Evolutionary conservation across 2,888 invertebrate species (phyloP).

Genomic region (Cataglyphis livida): DNA sequence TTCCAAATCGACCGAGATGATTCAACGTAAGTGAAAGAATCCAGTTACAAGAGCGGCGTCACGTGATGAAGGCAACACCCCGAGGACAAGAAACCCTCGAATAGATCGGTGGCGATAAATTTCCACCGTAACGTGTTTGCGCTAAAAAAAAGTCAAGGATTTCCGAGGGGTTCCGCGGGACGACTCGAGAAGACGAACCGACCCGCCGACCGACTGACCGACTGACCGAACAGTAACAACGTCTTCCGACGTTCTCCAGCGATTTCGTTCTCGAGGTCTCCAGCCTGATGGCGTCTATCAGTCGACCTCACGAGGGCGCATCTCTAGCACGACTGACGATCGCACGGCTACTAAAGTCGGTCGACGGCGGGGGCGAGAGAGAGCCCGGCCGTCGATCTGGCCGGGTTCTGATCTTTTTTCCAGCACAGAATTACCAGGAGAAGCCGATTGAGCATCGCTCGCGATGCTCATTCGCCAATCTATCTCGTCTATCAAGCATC

Average conservation of each 20-base stretch:
- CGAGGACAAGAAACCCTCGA: not conserved
- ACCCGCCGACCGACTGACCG: constrained; percentile 55
- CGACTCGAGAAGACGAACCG: constrained; percentile 30
- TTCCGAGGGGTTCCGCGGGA: not conserved
- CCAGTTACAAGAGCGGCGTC: constrained; percentile 12
- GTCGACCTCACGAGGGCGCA: constrained; percentile 80
- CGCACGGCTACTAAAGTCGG: constrained; percentile 62
- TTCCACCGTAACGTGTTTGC: not conserved
- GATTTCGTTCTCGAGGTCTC: constrained; percentile 48
- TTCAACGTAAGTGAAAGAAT: constrained; percentile 11
- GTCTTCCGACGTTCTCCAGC: constrained; percentile 56
- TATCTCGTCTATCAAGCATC: constrained; percentile 63
- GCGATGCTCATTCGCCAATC: constrained; percentile 52
- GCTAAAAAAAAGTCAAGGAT: constrained; percentile 34
- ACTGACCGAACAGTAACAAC: constrained; percentile 50
- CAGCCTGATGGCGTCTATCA: constrained; percentile 67
- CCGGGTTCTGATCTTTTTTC: constrained; percentile 71
- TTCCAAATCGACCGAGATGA: not conserved
- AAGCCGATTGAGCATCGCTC: constrained; percentile 59
- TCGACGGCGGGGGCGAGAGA: constrained; percentile 48
- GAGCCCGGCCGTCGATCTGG: constrained; percentile 55
- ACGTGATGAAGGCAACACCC: constrained; percentile 26
- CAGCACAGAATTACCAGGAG: constrained; percentile 62
- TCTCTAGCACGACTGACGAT: constrained; percentile 82
- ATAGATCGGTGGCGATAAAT: constrained; percentile 39